Conservation (phyloP, 2,797 vertebrate species). For the Leptodactylus fallax region DNA sequence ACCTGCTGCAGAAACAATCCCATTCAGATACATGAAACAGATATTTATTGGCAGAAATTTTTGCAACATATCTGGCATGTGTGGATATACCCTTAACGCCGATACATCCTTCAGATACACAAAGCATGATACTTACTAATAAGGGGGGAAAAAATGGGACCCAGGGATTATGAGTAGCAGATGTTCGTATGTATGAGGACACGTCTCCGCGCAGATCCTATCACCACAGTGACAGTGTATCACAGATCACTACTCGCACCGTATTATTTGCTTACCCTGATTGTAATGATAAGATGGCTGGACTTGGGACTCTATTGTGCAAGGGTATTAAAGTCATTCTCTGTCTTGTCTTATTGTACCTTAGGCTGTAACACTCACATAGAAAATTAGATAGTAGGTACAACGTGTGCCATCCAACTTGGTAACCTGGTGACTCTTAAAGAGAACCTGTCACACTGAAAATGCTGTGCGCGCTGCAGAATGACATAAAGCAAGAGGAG, state of each 20-base stretch:
- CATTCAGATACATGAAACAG: too few species aligned
- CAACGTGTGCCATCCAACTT: not conserved
- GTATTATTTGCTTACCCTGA: slow-evolving; percentile 36
- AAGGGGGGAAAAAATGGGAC: not conserved
- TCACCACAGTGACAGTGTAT: not conserved
- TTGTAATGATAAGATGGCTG: slow-evolving; percentile 21
- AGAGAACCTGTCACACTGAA: not conserved
- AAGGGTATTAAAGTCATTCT: slow-evolving; percentile 25
- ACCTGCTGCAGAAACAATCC: too few species aligned
- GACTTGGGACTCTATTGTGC: slow-evolving; percentile 2
- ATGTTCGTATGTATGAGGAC: not conserved
- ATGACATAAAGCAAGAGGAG: too few species aligned
- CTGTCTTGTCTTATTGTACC: not conserved
- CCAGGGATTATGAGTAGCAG: not conserved
- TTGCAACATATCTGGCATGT: too few species aligned
- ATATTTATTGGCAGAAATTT: too few species aligned
- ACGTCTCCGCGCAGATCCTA: not conserved
- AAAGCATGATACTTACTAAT: not conserved
- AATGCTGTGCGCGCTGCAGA: too few species aligned
- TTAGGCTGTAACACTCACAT: not conserved
- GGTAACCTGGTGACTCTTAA: not conserved
- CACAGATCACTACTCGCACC: not conserved
- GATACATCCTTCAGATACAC: too few species aligned
- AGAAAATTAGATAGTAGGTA: not conserved
- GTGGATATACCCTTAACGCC: not conserved